phyloP scores from a whole-genome alignment of 2,888 invertebrate genomes.

The Plagodis pulveraria region DNA sequence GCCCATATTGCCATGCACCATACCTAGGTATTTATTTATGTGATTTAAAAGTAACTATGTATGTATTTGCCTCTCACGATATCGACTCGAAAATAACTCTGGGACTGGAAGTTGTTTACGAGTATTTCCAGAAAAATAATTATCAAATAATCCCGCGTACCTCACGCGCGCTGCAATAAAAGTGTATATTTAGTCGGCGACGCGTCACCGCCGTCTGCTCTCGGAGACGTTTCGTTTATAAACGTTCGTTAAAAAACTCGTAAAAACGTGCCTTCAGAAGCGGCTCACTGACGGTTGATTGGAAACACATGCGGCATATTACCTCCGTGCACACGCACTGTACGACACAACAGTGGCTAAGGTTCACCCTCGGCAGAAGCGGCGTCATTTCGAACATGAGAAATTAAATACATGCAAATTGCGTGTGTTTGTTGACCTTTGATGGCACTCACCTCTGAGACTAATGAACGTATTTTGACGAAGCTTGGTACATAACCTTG shows the following conservation, averaged over 20 bases:
- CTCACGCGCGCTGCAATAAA: slow-evolving; percentile 35
- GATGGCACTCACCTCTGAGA: no score
- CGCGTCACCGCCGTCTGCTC: slow-evolving; percentile 22
- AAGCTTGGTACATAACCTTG: no score
- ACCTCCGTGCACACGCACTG: slow-evolving; percentile 2
- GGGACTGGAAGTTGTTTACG: neutral
- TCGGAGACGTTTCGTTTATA: slow-evolving; percentile 24
- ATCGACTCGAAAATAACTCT: neutral
- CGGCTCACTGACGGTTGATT: slow-evolving; percentile 43
- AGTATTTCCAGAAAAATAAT: neutral
- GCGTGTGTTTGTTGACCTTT: no score
- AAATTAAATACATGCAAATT: no score
- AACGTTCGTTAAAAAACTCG: slow-evolving; percentile 45
- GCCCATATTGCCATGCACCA: no score
- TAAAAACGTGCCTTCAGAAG: slow-evolving; percentile 45
- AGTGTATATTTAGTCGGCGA: slow-evolving; percentile 40
- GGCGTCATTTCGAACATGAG: neutral
- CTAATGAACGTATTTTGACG: no score
- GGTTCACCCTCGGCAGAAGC: neutral
- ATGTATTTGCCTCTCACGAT: no score
- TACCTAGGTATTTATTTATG: no score
- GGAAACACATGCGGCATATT: slow-evolving; percentile 41
- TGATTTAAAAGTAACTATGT: no score
- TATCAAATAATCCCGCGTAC: slow-evolving; percentile 16
- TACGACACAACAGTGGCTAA: slow-evolving; percentile 27